Percentiles rank a stretch among this genome's conserved stretches.
Evolutionary conservation across 2,888 invertebrate genomes (phyloP).

Genomic region (Tiphia femorata): DNA sequence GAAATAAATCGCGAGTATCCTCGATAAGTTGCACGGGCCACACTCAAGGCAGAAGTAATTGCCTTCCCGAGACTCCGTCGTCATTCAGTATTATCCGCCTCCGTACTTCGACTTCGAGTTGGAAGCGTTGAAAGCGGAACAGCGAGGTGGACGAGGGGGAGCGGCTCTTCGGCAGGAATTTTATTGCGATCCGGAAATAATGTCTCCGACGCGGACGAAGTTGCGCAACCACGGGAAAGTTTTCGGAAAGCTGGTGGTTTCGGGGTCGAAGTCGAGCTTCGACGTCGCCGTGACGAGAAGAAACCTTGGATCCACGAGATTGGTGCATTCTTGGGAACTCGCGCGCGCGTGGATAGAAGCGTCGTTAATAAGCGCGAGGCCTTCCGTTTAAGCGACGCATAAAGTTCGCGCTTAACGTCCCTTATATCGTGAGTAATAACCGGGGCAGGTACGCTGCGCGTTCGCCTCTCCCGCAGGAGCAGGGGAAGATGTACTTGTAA

Average conservation of each 20-base stretch:
- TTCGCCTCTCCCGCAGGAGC: conserved; percentile 25
- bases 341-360: conserved; percentile 27
- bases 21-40: background rate
- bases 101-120: too few relatives aligned
- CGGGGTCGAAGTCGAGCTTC: too few relatives aligned
- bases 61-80: conserved; percentile 30
- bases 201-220: too few relatives aligned
- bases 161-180: too few relatives aligned
- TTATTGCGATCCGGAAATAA: background rate
- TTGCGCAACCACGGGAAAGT: too few relatives aligned
- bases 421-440: conserved; percentile 37
- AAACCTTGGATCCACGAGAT: too few relatives aligned
- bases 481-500: conserved; percentile 30
- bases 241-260: too few relatives aligned
- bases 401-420: conserved; percentile 42
- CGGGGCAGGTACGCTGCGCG: conserved; percentile 27
- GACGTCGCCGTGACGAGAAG: too few relatives aligned
- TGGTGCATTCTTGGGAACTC: too few relatives aligned
- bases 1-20: conserved; percentile 22
- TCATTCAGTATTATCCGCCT: conserved; percentile 30
- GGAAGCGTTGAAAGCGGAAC: conserved; percentile 29
- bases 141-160: too few relatives aligned
- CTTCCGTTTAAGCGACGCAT: conserved; percentile 35
- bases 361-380: conserved; percentile 38
- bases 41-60: conserved; percentile 12